phyloP scores from a whole-genome alignment of 2,113 vertebrate species.

The Passer montanus region DNA sequence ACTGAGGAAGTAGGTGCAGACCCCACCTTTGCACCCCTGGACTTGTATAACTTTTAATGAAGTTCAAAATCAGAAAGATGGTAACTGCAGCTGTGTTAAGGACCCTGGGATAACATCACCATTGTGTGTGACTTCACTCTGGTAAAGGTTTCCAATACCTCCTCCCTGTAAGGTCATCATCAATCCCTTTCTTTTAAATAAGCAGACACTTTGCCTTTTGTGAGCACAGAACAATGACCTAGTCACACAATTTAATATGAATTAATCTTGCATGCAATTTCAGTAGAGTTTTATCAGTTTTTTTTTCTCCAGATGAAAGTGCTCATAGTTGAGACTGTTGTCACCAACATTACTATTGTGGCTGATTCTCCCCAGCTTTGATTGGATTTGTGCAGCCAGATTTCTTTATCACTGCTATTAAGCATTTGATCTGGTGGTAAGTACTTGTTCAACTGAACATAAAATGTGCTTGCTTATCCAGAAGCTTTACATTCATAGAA shows the following conservation, averaged over 20 bases:
- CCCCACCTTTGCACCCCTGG: neutral
- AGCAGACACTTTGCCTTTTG: neutral
- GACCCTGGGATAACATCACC: neutral
- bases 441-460: conserved; percentile 43
- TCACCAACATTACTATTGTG: neutral
- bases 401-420: conserved; percentile 1
- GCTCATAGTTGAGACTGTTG: neutral
- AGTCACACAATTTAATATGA: neutral
- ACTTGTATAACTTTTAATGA: neutral
- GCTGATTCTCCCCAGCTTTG: conserved; percentile 22
- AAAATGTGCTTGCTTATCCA: conserved; percentile 47
- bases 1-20: neutral
- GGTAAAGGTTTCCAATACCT: neutral
- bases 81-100: neutral
- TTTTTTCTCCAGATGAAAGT: neutral
- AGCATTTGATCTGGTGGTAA: conserved; percentile 49
- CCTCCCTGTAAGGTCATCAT: neutral
- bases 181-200: neutral
- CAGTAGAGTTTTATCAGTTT: neutral
- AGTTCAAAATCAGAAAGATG: neutral
- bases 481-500: conserved; percentile 37
- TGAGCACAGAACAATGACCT: neutral
- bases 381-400: conserved; percentile 20
- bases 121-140: neutral
- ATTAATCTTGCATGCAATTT: neutral